These are phyloP conservation scores for Heliconius nattereri DNA, from an alignment of 1,140 invertebrate species.

Conservation along the genomic window DNA sequence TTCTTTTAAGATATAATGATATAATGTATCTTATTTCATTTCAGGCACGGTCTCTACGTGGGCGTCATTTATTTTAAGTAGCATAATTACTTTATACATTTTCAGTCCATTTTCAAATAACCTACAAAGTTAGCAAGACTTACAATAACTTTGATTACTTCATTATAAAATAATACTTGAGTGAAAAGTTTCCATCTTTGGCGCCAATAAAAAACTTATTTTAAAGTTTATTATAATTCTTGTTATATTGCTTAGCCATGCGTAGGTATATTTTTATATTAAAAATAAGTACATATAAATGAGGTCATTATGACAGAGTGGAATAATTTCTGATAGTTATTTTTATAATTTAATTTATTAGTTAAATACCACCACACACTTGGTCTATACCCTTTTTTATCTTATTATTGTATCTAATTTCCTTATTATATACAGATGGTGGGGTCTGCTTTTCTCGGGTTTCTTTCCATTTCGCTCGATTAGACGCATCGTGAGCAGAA, in stretches of 20 bases:
- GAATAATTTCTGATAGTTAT: too few relatives aligned
- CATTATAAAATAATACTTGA: background rate
- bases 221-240: background rate
- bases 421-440: too few relatives aligned
- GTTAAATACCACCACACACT: too few relatives aligned
- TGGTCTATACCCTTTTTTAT: too few relatives aligned
- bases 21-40: too few relatives aligned
- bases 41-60: background rate
- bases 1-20: background rate
- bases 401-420: too few relatives aligned
- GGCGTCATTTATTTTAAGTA: background rate
- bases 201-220: background rate
- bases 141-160: slow-evolving; percentile 1
- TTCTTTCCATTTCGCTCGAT: too few relatives aligned
- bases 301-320: background rate
- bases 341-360: too few relatives aligned
- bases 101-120: background rate
- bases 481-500: too few relatives aligned
- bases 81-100: background rate
- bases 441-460: too few relatives aligned
- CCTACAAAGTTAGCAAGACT: background rate
- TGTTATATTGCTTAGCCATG: background rate
- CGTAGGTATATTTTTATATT: background rate
- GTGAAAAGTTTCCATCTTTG: background rate
- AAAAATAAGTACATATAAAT: background rate